A percentile compares a stretch with the other conserved stretches of the same genome.
Evolutionary conservation across 2,113 vertebrate genomes (phyloP).

Genomic region (Pachycephala philippinensis): DNA sequence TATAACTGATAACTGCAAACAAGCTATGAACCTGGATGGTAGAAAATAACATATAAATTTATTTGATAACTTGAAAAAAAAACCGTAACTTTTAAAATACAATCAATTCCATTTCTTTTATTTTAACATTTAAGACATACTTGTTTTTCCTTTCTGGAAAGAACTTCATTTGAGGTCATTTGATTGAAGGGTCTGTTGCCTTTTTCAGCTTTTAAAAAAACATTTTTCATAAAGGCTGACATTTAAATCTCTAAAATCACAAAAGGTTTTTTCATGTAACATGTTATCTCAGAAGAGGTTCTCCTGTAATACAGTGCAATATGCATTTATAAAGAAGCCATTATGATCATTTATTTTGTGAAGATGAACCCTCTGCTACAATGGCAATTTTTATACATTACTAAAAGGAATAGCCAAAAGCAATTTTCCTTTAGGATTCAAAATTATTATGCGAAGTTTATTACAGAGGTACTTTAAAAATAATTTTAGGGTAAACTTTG

Average conservation of each 20-base stretch:
- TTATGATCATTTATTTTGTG: not conserved
- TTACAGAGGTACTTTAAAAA: not conserved
- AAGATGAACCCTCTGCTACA: not conserved
- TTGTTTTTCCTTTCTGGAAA: not conserved
- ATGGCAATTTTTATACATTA: not conserved
- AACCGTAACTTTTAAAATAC: accelerated
- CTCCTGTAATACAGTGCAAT: not conserved
- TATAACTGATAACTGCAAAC: not conserved
- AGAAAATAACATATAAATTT: not conserved
- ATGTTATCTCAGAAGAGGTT: not conserved
- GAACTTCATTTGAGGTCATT: not conserved
- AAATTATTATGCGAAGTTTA: not conserved
- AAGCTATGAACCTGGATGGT: not conserved
- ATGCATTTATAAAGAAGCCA: not conserved
- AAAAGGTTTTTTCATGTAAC: not conserved
- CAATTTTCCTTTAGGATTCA: not conserved
- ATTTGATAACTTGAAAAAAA: not conserved
- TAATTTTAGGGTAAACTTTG: not conserved
- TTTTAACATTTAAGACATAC: not conserved
- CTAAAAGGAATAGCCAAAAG: not conserved
- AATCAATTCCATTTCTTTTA: not conserved
- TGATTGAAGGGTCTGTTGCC: not conserved
- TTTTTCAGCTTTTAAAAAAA: not conserved
- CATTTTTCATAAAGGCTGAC: not conserved
- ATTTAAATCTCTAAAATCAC: slow-evolving; percentile 6